Conservation (phyloP, 2,113 vertebrate genomes). For the Onychorhynchus coronatus region DNA sequence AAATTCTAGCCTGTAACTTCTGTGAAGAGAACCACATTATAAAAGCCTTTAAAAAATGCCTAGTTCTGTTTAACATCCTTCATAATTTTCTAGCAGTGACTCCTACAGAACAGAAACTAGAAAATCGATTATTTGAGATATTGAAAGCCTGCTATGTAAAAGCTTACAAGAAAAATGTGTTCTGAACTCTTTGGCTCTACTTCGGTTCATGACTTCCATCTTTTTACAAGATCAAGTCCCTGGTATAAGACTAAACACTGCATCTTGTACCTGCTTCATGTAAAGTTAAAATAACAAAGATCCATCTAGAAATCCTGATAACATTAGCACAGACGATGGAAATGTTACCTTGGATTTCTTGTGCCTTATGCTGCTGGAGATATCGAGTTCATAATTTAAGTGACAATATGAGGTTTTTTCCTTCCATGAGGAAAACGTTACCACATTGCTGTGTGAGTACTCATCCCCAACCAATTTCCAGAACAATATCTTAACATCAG, state of each 20-base stretch:
- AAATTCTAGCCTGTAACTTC: background rate
- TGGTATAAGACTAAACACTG: background rate
- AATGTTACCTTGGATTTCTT: background rate
- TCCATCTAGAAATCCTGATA: background rate
- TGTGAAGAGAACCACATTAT: background rate
- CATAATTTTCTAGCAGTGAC: background rate
- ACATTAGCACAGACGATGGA: background rate
- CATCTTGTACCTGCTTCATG: background rate
- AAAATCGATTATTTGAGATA: background rate
- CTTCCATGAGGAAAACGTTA: background rate
- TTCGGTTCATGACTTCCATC: background rate
- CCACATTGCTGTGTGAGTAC: background rate
- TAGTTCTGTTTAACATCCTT: background rate
- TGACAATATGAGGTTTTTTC: background rate
- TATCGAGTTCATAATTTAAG: background rate
- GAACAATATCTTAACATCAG: background rate
- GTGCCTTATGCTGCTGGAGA: background rate
- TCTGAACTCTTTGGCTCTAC: background rate
- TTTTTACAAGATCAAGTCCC: background rate
- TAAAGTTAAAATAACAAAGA: background rate
- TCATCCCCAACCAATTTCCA: background rate
- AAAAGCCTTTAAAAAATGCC: background rate
- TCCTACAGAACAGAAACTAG: background rate
- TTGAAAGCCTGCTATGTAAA: background rate
- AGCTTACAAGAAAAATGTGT: background rate